phyloP scores from a whole-genome alignment of 2,888 invertebrate species.

The Campoletis raptor region DNA sequence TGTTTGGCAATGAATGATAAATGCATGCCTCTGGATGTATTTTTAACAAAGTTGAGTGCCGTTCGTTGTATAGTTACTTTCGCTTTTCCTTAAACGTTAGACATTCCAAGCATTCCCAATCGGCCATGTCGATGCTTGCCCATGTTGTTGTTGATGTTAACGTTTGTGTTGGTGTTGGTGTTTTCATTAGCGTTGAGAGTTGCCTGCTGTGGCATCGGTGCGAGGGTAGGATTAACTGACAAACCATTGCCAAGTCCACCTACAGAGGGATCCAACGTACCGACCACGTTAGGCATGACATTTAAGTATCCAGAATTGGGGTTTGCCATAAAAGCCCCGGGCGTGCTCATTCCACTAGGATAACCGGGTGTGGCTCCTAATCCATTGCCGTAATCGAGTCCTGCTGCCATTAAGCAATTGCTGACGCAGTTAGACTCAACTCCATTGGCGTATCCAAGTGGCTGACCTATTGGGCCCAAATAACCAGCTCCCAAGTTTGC shows the following conservation, averaged over 20 bases:
- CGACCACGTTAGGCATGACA: not conserved
- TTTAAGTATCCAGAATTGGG: not conserved
- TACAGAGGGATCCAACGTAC: not conserved
- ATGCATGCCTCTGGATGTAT: not conserved
- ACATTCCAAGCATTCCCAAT: constrained; percentile 25
- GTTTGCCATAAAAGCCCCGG: not conserved
- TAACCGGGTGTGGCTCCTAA: not conserved
- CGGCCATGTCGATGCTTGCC: constrained; percentile 48
- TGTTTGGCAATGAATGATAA: not conserved
- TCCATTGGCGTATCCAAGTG: not conserved
- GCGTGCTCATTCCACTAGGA: not conserved
- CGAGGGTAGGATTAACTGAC: not conserved
- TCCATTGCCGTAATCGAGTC: constrained; percentile 17
- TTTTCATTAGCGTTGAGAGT: constrained; percentile 59
- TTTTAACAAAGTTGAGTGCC: not conserved
- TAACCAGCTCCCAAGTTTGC: not conserved
- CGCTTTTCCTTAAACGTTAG: constrained; percentile 12
- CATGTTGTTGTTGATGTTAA: constrained; percentile 66
- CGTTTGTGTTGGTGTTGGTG: constrained; percentile 60
- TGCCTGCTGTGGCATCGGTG: constrained; percentile 22
- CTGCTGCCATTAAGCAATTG: constrained; percentile 2
- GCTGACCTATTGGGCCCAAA: not conserved
- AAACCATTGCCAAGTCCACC: not conserved
- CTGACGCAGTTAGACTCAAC: not conserved
- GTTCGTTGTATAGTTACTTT: not conserved